These are phyloP conservation scores for Motacilla tschutschensis DNA, from an alignment of 2,113 vertebrate species.

Conservation along the genomic window DNA sequence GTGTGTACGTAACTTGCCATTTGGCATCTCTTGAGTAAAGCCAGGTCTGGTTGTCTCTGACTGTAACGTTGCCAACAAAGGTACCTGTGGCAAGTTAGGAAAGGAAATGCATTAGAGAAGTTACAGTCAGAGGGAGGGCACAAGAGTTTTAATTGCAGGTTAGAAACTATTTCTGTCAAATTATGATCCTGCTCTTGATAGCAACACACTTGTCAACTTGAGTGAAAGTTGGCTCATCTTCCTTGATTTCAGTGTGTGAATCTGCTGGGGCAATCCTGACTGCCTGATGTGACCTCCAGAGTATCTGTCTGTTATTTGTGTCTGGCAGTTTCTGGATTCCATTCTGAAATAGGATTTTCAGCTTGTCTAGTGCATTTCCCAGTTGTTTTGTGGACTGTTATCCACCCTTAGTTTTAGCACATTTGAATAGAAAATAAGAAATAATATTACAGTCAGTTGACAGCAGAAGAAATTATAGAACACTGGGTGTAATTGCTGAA, in stretches of 20 bases:
- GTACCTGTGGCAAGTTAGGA: not conserved
- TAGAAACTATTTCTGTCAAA: not conserved
- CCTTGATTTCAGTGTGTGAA: not conserved
- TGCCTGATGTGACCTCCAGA: accelerated
- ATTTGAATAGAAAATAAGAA: not conserved
- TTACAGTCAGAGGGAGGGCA: not conserved
- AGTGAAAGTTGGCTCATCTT: not conserved
- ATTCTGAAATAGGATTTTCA: not conserved
- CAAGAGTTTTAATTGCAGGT: not conserved
- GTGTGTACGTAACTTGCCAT: accelerated
- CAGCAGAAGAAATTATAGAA: not conserved
- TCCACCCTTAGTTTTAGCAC: not conserved
- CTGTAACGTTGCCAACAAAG: not conserved
- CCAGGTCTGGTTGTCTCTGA: not conserved
- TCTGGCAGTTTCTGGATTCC: not conserved
- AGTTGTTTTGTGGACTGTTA: not conserved
- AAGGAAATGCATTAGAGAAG: not conserved
- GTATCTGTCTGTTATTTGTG: not conserved
- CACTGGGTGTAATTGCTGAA: not conserved
- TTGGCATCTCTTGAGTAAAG: not conserved
- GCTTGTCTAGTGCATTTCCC: not conserved
- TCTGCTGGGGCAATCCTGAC: not conserved
- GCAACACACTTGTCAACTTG: not conserved
- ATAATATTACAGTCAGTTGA: not conserved
- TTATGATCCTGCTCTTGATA: not conserved